phyloP scores from a whole-genome alignment of 2,888 invertebrate genomes.

The Leucophenga montana region DNA sequence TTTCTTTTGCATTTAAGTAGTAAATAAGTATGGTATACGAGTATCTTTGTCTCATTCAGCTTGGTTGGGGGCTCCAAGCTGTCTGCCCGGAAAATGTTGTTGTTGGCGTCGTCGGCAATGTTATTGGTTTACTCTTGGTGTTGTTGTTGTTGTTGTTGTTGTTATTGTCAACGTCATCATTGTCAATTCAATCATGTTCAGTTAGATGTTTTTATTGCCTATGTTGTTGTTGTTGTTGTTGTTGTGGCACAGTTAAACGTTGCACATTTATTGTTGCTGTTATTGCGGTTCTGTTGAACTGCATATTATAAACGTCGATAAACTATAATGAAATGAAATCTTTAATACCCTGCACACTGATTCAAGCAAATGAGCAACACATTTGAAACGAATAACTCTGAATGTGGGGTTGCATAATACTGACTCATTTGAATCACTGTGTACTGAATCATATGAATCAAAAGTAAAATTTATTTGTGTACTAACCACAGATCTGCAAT shows the following conservation, averaged over 20 bases:
- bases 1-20: not conserved
- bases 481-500: too few relatives aligned
- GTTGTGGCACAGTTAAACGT: slow-evolving; percentile 7
- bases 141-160: slow-evolving; percentile 8
- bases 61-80: not conserved
- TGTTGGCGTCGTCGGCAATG: not conserved
- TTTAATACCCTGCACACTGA: too few relatives aligned
- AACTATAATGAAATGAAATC: not conserved
- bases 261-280: slow-evolving; percentile 3
- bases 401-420: too few relatives aligned
- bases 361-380: too few relatives aligned
- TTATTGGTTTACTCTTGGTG: too few relatives aligned
- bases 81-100: slow-evolving; percentile 3
- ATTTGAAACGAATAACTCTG: too few relatives aligned
- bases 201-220: not conserved
- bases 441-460: too few relatives aligned
- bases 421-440: too few relatives aligned
- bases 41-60: not conserved
- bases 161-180: slow-evolving; percentile 8
- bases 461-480: too few relatives aligned
- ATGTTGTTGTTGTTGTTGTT: slow-evolving; percentile 24
- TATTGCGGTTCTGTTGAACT: not conserved
- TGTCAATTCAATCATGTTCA: not conserved
- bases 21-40: not conserved
- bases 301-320: not conserved